Evolutionary conservation across 2,888 invertebrate genomes (phyloP).

Genomic region (Pteria penguin): DNA sequence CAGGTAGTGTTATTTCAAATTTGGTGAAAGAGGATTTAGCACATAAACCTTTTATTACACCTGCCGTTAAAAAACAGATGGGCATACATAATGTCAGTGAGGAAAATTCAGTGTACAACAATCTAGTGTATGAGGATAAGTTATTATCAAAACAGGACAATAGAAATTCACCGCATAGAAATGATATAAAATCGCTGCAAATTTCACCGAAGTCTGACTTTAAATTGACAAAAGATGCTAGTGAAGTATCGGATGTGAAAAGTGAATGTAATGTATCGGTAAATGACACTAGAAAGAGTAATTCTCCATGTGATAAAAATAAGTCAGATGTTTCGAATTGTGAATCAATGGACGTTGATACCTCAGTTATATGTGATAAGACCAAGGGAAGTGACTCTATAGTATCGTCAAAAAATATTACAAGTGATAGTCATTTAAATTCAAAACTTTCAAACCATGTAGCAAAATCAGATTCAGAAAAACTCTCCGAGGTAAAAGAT

Average conservation of each 20-base stretch:
- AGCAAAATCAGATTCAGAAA: background rate
- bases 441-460: background rate
- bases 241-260: background rate
- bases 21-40: slow-evolving; percentile 11
- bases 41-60: slow-evolving; percentile 22
- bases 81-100: background rate
- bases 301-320: background rate
- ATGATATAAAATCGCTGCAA: slow-evolving; percentile 23
- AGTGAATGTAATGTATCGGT: background rate
- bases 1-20: slow-evolving; percentile 2
- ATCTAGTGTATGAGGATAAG: background rate
- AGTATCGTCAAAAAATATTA: background rate
- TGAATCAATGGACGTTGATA: background rate
- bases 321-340: too few species aligned
- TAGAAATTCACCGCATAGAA: background rate
- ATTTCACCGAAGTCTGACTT: slow-evolving; percentile 21
- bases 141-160: slow-evolving; percentile 8
- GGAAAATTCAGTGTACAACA: background rate
- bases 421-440: background rate
- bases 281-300: background rate
- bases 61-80: slow-evolving; percentile 28
- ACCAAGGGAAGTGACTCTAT: background rate
- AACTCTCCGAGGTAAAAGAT: background rate
- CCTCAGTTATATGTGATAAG: background rate
- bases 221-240: background rate